phyloP scores from a whole-genome alignment of 2,888 invertebrate species.

The Netelia inedita region DNA sequence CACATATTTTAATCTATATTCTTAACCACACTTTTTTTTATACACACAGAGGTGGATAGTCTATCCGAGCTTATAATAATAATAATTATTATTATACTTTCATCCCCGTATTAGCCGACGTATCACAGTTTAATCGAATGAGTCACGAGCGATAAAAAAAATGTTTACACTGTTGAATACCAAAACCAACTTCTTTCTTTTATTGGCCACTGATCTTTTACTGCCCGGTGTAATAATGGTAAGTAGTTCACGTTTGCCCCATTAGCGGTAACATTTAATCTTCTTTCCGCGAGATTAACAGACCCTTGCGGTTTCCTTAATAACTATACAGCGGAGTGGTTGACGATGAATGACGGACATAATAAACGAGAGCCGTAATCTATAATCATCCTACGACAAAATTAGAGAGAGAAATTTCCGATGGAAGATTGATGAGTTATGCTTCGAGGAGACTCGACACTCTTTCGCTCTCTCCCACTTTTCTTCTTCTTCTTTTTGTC shows the following conservation, averaged over 20 bases:
- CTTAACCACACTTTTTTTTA: too few relatives aligned
- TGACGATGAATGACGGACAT: constrained; percentile 19
- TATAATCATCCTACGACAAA: constrained; percentile 55
- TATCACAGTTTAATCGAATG: too few relatives aligned
- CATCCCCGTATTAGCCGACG: too few relatives aligned
- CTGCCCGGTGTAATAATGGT: neutral
- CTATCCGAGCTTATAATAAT: too few relatives aligned
- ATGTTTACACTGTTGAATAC: neutral
- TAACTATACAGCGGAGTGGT: neutral
- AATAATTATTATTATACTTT: too few relatives aligned
- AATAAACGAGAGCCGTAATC: constrained; percentile 44
- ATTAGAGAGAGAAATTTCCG: constrained; percentile 26
- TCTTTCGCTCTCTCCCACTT: constrained; percentile 11
- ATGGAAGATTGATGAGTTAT: constrained; percentile 51
- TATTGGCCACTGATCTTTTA: neutral
- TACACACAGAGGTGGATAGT: too few relatives aligned
- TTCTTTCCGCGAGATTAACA: constrained; percentile 7
- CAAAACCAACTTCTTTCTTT: neutral
- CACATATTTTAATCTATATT: too few relatives aligned
- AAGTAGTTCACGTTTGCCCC: constrained; percentile 6
- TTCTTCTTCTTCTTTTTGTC: neutral
- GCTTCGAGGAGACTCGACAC: constrained; percentile 16
- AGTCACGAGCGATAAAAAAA: neutral
- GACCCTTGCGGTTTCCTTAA: constrained; percentile 10
- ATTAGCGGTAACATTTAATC: constrained; percentile 42